Percentiles rank a stretch among this genome's conserved stretches.
Evolutionary conservation across 2,888 invertebrate genomes (phyloP).

Genomic region (Metacarcinus magister): DNA sequence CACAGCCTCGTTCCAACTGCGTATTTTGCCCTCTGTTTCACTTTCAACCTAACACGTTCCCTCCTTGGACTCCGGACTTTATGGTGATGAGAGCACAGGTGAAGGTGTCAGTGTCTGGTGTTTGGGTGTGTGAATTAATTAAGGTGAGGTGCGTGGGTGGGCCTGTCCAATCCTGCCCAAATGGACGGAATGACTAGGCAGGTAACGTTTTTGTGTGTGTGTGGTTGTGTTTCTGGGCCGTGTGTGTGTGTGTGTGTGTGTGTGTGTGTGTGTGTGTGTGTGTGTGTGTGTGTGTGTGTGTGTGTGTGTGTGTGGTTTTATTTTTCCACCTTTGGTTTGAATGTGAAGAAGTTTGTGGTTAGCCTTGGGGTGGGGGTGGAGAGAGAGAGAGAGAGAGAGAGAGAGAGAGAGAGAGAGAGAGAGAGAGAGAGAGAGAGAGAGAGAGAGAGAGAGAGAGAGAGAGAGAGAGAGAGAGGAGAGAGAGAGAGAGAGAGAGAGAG

Average conservation of each 20-base stretch:
- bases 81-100: conserved; percentile 10
- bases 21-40: conserved; percentile 17
- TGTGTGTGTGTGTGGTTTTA: too few relatives aligned
- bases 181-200: background rate
- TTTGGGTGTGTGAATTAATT: conserved; percentile 12
- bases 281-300: too few relatives aligned
- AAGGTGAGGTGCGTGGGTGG: conserved; percentile 29
- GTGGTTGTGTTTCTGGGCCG: too few relatives aligned
- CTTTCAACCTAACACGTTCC: conserved; percentile 39
- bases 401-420: too few relatives aligned
- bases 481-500: too few relatives aligned
- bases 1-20: background rate
- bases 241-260: too few relatives aligned
- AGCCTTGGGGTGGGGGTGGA: background rate
- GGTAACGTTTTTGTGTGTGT: background rate
- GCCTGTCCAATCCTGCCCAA: background rate
- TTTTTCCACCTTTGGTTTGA: too few relatives aligned
- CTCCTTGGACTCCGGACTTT: background rate
- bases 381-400: too few relatives aligned
- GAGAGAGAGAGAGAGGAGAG: too few relatives aligned
- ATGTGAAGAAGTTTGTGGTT: conserved; percentile 1
- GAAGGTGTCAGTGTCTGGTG: background rate
- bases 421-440: too few relatives aligned
- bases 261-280: background rate
- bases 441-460: too few relatives aligned